Base-by-base conservation (phyloP, 2,888 invertebrate genomes). In the Chymomyza fuscimana region DNA sequence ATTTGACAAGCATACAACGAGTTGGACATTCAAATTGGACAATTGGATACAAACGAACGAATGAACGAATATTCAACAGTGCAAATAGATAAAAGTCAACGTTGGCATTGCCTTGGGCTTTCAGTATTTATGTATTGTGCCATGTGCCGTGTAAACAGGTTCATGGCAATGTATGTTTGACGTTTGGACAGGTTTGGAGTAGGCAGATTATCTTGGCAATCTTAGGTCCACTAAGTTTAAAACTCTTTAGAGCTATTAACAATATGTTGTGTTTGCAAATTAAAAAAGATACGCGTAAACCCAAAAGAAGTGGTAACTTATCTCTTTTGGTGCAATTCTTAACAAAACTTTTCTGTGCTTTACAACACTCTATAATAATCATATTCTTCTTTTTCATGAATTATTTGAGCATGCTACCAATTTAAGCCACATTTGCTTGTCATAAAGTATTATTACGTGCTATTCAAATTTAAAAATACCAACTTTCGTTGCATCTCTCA, bases 1-100 rank as follows among this genome's bases (percentile, higher is more conserved):
- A 58, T 68, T 58, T 73, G 73, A 64, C 73, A 73, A 40, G 50
- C 50, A 25, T 12, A 46, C 70, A 46, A 40, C 9, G 40, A 50
- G 59, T 12, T 46, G 59, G 51, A 64, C 50, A 70, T 54, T 56
- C 16, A 54, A 54, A 54, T 54, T 54, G 54, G 3, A 16, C 54
- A 54, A 54, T 22, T 22, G 22, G 19, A 54, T 46, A 12, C 40
- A 12, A 46, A 46, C 40, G 40, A 46, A 46, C 40, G 40, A 54
- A 16, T 19, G 19, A 46, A 46, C 40, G 40, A 54, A 16, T 19
- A 54, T 54, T 54, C 54, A 12, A 19, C n/a, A 2, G 22, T 19
- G 54, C 19, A 54, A 16, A 54, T 2, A 22, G 16, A 22, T 16
- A 16, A 54, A 22, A 54, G 19, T 54, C 54, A 16, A 19, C 12